Percentiles rank a stretch among this genome's conserved stretches.
These are phyloP conservation scores for Platysternon megacephalum DNA, from an alignment of 2,113 vertebrate species.

Conservation along the genomic window DNA sequence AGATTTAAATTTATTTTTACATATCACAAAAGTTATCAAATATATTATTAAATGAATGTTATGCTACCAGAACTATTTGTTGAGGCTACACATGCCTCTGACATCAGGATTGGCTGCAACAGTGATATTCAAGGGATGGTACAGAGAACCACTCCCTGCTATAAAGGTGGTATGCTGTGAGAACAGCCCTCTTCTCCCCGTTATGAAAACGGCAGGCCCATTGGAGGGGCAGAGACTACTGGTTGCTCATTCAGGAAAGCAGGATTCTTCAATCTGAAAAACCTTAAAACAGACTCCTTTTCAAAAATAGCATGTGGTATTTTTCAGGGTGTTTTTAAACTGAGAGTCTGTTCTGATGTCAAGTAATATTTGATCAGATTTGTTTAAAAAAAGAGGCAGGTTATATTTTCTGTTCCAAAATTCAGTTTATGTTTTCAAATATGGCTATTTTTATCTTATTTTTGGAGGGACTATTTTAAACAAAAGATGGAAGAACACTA, in stretches of 20 bases:
- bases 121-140: not conserved
- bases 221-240: not conserved
- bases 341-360: too few species aligned
- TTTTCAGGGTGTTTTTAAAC: too few species aligned
- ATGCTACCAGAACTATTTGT: not conserved
- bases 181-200: not conserved
- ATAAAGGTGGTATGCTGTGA: not conserved
- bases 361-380: not conserved
- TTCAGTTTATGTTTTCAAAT: not conserved
- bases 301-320: too few species aligned
- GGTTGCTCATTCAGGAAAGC: not conserved
- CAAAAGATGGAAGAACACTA: not conserved
- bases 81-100: too few species aligned
- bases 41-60: not conserved
- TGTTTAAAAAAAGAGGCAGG: not conserved
- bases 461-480: not conserved
- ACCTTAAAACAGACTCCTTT: too few species aligned
- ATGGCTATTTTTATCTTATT: not conserved
- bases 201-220: not conserved
- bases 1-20: not conserved
- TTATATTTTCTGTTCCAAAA: not conserved
- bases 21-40: not conserved
- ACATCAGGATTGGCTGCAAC: not conserved
- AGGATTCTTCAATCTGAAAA: not conserved
- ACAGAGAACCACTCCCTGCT: not conserved